Evolutionary conservation across 1,140 invertebrate species (phyloP).

Genomic region (Tetraneura akinire): DNA sequence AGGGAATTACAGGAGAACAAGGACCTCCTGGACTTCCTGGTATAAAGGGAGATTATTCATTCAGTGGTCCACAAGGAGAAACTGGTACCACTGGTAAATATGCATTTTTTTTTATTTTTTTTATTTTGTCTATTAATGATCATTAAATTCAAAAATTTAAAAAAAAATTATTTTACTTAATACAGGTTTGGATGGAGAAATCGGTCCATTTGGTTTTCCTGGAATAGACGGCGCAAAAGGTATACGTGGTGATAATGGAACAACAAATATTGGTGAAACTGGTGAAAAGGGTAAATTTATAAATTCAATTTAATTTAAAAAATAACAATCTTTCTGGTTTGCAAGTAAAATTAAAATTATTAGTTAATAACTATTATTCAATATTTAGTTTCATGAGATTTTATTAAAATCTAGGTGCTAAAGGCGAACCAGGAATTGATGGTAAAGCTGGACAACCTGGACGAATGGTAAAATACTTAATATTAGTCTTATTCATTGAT

Average conservation of each 20-base stretch:
- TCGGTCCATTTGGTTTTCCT: conserved; percentile 55
- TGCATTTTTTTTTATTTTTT: background rate
- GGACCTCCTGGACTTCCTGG: conserved; percentile 52
- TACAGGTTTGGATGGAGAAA: conserved; percentile 54
- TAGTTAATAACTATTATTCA: background rate
- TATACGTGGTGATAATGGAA: conserved; percentile 52
- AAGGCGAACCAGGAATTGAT: conserved; percentile 52
- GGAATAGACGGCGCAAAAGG: conserved; percentile 58
- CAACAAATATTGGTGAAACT: conserved; percentile 57
- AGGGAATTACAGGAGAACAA: conserved; percentile 52
- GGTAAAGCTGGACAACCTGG: conserved; percentile 58
- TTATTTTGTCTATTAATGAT: background rate
- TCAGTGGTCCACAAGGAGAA: conserved; percentile 62
- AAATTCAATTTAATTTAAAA: background rate
- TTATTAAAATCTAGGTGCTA: background rate
- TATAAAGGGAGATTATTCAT: conserved; percentile 57
- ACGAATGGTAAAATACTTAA: conserved; percentile 55
- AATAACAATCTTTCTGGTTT: no score
- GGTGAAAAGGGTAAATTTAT: conserved; percentile 63
- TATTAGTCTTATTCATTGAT: no score
- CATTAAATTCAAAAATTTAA: background rate
- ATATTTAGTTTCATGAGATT: background rate
- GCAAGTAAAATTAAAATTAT: no score
- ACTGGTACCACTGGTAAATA: conserved; percentile 61
- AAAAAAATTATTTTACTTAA: background rate